These are phyloP conservation scores for Orgyia antiqua DNA, from an alignment of 2,888 invertebrate genomes.

Conservation along the genomic window DNA sequence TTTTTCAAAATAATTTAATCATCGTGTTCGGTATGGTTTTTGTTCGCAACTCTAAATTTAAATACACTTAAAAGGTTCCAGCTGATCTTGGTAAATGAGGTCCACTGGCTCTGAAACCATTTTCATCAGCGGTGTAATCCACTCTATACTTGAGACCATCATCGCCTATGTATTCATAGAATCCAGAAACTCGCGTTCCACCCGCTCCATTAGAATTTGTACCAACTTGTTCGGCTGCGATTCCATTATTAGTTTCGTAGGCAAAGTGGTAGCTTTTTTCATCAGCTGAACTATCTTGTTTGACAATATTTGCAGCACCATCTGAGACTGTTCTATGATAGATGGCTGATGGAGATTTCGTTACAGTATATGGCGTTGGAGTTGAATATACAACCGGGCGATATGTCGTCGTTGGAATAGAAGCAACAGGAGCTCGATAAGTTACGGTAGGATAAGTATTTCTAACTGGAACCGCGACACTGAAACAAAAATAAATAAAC, in stretches of 20 bases:
- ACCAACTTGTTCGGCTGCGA: slow-evolving; percentile 80
- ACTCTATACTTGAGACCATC: slow-evolving; percentile 78
- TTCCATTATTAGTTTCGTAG: slow-evolving; percentile 82
- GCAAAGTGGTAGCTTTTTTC: slow-evolving; percentile 79
- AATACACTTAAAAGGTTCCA: slow-evolving; percentile 14
- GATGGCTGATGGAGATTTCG: slow-evolving; percentile 19
- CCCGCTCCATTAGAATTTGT: slow-evolving; percentile 57
- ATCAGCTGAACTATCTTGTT: slow-evolving; percentile 69
- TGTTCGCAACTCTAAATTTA: too few relatives aligned
- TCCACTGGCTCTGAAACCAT: slow-evolving; percentile 76
- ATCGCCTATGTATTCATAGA: slow-evolving; percentile 82
- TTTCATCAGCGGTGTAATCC: slow-evolving; percentile 80
- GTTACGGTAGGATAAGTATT: slow-evolving; percentile 35
- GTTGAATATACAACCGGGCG: slow-evolving; percentile 20
- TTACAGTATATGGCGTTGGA: slow-evolving; percentile 13
- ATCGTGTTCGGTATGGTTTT: too few relatives aligned
- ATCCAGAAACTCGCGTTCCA: slow-evolving; percentile 80
- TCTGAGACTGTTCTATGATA: slow-evolving; percentile 52
- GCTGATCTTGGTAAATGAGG: slow-evolving; percentile 62
- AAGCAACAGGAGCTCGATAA: slow-evolving; percentile 14
- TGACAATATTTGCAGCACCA: slow-evolving; percentile 73
- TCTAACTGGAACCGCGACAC: slow-evolving; percentile 30
- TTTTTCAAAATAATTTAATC: too few relatives aligned
- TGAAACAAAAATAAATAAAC: slow-evolving; percentile 21
- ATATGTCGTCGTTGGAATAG: slow-evolving; percentile 12